Base-by-base conservation (phyloP, 2,888 invertebrate genomes). In the Tipula vernalis region DNA sequence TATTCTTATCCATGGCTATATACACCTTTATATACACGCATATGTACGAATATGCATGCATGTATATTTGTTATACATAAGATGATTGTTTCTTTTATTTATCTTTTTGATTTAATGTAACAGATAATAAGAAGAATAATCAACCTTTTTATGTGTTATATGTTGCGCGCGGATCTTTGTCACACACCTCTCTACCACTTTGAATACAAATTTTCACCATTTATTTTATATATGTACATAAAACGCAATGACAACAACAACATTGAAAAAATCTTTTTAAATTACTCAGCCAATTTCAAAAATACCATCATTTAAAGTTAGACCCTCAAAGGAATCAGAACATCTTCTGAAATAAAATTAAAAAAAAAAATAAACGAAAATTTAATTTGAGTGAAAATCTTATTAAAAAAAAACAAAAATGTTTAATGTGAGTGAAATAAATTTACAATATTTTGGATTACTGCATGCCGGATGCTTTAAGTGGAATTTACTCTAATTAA, bases 51-150 rank as follows among this genome's bases (percentile, higher is more conserved):
- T 28, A 28, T 71, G 28, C 10, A n/a, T n/a, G n/a, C 5, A 51
- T 51, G n/a, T n/a, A 51, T n/a, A n/a, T 15, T 10, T 44, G 51
- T 4, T 51, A 51, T 51, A 71, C 10, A 71, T 71, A 71, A 71
- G 71, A 71, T 71, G 71, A 71, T 71, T 71, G 71, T 71, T 71
- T 71, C 71, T 18, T 28, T 71, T 71, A 71, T 71, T 71, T 71
- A 71, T 71, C 71, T 71, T 18, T 71, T 28, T 71, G 71, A 71
- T 71, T 71, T 71, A 71, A 71, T 71, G 71, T 71, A 71, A 71
- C 71, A 71, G 71, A 71, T 71, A 71, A 71, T 71, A 71, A 71
- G 71, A 71, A 71, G 71, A 71, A 71, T 71, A 71, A 71, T 71
- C 71, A 71, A 71, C 71, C 71, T 71, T 71, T 71, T 71, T 28